Conservation (phyloP, 2,888 invertebrate species). For the Margaritifera margaritifera region DNA sequence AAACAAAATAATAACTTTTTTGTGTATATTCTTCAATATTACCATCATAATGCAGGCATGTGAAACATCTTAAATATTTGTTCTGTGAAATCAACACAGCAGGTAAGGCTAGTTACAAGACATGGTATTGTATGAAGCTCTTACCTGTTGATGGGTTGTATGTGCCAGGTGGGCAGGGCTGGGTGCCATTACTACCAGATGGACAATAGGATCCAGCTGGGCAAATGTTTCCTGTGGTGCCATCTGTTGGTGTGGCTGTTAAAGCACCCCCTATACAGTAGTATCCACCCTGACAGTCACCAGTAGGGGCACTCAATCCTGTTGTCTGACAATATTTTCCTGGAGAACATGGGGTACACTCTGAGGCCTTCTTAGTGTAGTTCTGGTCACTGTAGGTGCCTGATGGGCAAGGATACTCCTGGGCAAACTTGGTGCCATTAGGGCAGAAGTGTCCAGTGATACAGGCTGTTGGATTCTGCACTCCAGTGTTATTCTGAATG, state of each 20-base stretch:
- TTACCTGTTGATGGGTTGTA: conserved; percentile 62
- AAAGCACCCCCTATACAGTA: conserved; percentile 55
- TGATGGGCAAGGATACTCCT: conserved; percentile 63
- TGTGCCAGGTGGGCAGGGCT: conserved; percentile 64
- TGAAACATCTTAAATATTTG: no score
- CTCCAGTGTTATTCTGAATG: conserved; percentile 64
- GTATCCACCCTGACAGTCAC: conserved; percentile 57
- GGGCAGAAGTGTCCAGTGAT: conserved; percentile 66
- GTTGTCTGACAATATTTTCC: conserved; percentile 63
- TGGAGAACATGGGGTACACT: conserved; percentile 62
- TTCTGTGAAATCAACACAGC: no score
- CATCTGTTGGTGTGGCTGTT: conserved; percentile 55
- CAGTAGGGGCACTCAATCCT: conserved; percentile 57
- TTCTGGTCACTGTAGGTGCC: conserved; percentile 58
- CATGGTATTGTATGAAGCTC: background rate
- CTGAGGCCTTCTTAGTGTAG: conserved; percentile 42
- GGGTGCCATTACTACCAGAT: conserved; percentile 50
- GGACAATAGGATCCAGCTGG: conserved; percentile 64
- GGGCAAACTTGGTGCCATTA: conserved; percentile 55
- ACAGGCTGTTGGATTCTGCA: conserved; percentile 66
- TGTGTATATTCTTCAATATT: no score
- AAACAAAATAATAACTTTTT: no score
- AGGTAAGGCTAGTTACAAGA: no score
- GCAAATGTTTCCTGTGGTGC: conserved; percentile 58
- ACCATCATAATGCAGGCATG: no score